These are phyloP conservation scores for Hymenochirus boettgeri DNA, from an alignment of 2,113 vertebrate species.

Conservation along the genomic window DNA sequence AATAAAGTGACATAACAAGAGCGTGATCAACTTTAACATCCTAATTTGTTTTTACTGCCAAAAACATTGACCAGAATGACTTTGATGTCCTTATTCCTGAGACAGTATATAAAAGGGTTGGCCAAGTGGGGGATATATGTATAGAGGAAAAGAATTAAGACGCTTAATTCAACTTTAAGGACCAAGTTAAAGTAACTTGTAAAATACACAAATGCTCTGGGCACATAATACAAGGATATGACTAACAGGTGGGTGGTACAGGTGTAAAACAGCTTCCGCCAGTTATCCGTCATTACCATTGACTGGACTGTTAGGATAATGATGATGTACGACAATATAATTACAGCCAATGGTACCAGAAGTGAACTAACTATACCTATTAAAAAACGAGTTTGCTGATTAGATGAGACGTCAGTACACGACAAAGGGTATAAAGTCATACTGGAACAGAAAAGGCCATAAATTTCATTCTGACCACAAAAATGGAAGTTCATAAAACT, in stretches of 20 bases:
- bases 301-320: not conserved
- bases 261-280: not conserved
- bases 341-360: not conserved
- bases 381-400: too few species aligned
- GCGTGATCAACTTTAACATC: too few species aligned
- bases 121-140: not conserved
- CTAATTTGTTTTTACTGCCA: too few species aligned
- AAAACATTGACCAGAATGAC: too few species aligned
- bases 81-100: constrained; percentile 2
- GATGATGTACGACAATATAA: constrained; percentile 7
- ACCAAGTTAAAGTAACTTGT: not conserved
- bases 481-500: too few species aligned
- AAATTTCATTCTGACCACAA: not conserved
- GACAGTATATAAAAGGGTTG: not conserved
- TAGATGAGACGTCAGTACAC: not conserved
- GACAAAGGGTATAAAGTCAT: not conserved
- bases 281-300: not conserved
- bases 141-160: not conserved
- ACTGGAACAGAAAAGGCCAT: not conserved
- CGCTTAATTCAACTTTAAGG: not conserved
- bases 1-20: too few species aligned
- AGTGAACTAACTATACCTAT: not conserved
- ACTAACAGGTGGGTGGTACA: not conserved
- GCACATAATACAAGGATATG: not conserved
- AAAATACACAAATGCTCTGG: not conserved